Evolutionary conservation across 2,888 invertebrate species (phyloP).

Genomic region (Margaritifera margaritifera): DNA sequence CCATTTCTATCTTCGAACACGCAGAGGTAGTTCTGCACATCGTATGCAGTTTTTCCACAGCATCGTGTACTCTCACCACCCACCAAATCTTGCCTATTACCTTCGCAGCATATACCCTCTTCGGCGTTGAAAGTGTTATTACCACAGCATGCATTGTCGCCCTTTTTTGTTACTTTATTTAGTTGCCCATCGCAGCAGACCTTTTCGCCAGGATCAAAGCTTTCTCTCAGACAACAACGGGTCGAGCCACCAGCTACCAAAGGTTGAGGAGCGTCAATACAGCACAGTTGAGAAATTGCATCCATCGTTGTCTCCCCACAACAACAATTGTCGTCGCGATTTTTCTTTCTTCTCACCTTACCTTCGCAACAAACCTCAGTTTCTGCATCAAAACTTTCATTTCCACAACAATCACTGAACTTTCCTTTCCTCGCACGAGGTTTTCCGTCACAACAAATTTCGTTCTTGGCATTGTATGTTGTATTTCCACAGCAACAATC

Average conservation of each 20-base stretch:
- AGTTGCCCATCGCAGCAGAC: too few relatives aligned
- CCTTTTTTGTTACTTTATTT: too few relatives aligned
- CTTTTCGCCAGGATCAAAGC: too few relatives aligned
- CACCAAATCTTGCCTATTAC: constrained; percentile 16
- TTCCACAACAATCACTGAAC: too few relatives aligned
- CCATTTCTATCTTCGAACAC: too few relatives aligned
- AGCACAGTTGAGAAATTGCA: constrained; percentile 23
- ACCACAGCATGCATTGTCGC: constrained; percentile 32
- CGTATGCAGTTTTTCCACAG: constrained; percentile 23
- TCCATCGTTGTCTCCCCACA: constrained; percentile 27
- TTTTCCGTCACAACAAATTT: too few relatives aligned
- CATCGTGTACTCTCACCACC: constrained; percentile 20
- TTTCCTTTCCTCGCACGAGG: too few relatives aligned
- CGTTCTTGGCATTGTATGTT: too few relatives aligned
- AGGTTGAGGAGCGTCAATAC: too few relatives aligned
- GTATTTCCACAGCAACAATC: constrained; percentile 14
- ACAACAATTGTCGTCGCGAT: constrained; percentile 23
- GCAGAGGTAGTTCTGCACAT: constrained; percentile 20
- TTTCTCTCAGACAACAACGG: too few relatives aligned
- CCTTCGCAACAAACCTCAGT: constrained; percentile 26
- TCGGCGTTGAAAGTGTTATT: constrained; percentile 22
- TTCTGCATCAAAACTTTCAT: constrained; percentile 17
- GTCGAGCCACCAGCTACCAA: too few relatives aligned
- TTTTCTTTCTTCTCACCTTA: constrained; percentile 16
- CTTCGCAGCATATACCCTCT: constrained; percentile 25